These are phyloP conservation scores for Uloborus plumipes DNA, from an alignment of 2,888 invertebrate genomes.

Conservation along the genomic window DNA sequence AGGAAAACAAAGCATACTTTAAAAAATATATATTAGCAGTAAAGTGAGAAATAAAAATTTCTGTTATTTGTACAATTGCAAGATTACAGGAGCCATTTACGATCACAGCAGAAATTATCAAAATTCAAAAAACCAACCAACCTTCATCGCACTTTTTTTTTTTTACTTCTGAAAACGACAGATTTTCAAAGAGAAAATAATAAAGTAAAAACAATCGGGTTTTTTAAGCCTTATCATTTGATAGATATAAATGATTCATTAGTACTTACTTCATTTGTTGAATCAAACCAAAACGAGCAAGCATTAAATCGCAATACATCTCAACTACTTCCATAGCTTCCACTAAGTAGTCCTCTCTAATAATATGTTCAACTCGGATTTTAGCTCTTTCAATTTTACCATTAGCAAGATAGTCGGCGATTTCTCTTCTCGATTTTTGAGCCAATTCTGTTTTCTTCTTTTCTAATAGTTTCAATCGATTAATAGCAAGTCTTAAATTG, in stretches of 20 bases:
- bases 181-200: no score
- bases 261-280: slow-evolving; percentile 95
- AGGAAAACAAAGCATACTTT: no score
- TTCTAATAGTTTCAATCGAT: slow-evolving; percentile 92
- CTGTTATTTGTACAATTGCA: no score
- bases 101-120: no score
- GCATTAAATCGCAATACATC: slow-evolving; percentile 97
- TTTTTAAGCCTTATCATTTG: background rate
- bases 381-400: slow-evolving; percentile 80
- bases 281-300: slow-evolving; percentile 96
- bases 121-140: no score
- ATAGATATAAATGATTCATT: background rate
- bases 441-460: slow-evolving; percentile 98
- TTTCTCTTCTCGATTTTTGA: slow-evolving; percentile 95
- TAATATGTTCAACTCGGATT: slow-evolving; percentile 98
- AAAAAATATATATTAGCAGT: no score
- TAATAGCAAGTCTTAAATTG: slow-evolving; percentile 90
- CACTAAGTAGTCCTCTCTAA: slow-evolving; percentile 98
- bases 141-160: no score
- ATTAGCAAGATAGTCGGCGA: slow-evolving; percentile 89
- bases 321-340: slow-evolving; percentile 96
- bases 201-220: no score
- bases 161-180: no score
- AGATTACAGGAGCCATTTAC: no score
- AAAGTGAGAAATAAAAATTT: no score